A percentile compares a stretch with the other conserved stretches of the same genome.
Evolutionary conservation across 2,888 invertebrate genomes (phyloP).

Genomic region (Pediacus dermestoides): DNA sequence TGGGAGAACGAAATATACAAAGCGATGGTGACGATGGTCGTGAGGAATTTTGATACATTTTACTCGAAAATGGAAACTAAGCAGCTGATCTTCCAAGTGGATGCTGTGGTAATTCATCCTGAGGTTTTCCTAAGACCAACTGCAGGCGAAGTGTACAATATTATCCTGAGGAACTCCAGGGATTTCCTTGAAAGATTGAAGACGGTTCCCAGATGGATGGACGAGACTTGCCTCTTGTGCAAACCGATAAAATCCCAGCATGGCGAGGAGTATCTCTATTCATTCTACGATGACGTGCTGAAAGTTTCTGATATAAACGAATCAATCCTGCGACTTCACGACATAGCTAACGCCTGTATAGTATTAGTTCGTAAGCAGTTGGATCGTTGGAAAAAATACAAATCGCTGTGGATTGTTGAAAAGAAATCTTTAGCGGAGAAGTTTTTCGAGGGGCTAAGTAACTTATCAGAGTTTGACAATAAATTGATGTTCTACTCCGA

Average conservation of each 20-base stretch:
- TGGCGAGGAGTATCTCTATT: slow-evolving; percentile 61
- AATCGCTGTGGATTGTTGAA: slow-evolving; percentile 73
- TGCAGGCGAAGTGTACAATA: slow-evolving; percentile 72
- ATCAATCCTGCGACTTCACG: slow-evolving; percentile 62
- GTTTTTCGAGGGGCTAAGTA: slow-evolving; percentile 65
- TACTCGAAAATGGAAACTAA: slow-evolving; percentile 53
- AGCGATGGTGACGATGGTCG: slow-evolving; percentile 62
- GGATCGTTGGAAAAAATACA: slow-evolving; percentile 68
- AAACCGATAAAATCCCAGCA: slow-evolving; percentile 59
- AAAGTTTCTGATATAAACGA: slow-evolving; percentile 68
- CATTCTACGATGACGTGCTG: slow-evolving; percentile 77
- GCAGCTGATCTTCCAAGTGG: slow-evolving; percentile 73
- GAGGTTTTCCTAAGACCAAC: slow-evolving; percentile 76
- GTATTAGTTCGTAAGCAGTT: slow-evolving; percentile 61
- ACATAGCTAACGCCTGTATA: slow-evolving; percentile 63
- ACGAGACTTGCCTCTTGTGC: slow-evolving; percentile 72
- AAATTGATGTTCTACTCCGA: slow-evolving; percentile 80
- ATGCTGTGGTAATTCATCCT: slow-evolving; percentile 68
- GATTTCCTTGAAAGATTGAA: slow-evolving; percentile 75
- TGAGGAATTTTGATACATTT: slow-evolving; percentile 69
- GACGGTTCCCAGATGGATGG: slow-evolving; percentile 81
- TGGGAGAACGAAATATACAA: slow-evolving; percentile 81
- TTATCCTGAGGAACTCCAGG: slow-evolving; percentile 68
- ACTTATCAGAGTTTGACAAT: slow-evolving; percentile 71
- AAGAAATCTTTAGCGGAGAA: slow-evolving; percentile 72